Percentiles rank a stretch among this genome's conserved stretches.
Conservation (phyloP, 2,113 vertebrate genomes). For the Rhea pennata region DNA sequence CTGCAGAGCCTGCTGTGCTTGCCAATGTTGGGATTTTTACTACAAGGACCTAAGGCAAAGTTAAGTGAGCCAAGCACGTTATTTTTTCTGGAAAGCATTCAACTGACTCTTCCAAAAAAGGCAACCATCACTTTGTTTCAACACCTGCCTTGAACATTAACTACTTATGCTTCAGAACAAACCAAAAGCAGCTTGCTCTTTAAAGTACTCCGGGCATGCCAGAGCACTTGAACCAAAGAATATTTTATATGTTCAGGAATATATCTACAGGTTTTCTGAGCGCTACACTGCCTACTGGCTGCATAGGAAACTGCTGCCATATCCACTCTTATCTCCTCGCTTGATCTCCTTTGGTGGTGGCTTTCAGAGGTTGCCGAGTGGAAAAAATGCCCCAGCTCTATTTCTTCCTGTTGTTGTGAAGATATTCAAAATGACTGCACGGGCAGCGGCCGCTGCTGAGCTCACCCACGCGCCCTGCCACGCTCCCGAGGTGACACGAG, state of each 20-base stretch:
- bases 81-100: conserved; percentile 81
- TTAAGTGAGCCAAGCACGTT: conserved; percentile 77
- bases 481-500: background rate
- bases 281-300: background rate
- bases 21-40: conserved; percentile 80
- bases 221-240: background rate
- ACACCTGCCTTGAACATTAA: conserved; percentile 81
- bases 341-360: background rate
- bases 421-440: background rate
- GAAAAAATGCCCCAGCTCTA: background rate
- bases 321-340: background rate
- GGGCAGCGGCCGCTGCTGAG: background rate
- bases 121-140: conserved; percentile 74
- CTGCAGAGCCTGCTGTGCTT: conserved; percentile 57
- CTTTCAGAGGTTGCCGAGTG: background rate
- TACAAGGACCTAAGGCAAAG: conserved; percentile 73
- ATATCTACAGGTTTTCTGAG: background rate
- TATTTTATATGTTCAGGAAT: conserved; percentile 17
- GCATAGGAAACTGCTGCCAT: conserved; percentile 13
- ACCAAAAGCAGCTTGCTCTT: background rate
- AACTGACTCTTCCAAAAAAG: conserved; percentile 77
- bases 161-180: conserved; percentile 60
- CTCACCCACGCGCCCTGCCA: background rate
- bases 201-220: background rate
- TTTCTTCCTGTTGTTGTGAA: background rate